Base-by-base conservation (phyloP, 2,888 invertebrate genomes). In the Drepana falcataria region DNA sequence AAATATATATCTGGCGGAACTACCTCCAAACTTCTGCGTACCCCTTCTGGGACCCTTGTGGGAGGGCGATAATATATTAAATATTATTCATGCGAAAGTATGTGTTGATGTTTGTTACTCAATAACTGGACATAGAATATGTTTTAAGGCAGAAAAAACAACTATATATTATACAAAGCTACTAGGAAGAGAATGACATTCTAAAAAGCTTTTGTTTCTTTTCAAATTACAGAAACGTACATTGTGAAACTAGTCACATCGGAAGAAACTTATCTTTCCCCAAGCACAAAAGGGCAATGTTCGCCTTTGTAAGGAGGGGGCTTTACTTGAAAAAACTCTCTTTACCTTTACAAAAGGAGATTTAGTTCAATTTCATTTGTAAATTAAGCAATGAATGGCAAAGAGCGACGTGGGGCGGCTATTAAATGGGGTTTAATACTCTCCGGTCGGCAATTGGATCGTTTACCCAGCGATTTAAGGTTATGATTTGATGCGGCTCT, bases 361-460 rank as follows among this genome's bases (percentile, higher is more conserved):
- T 66, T 69, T 60, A 62, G 59, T 69, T 66, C 66, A 66, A 67
- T 67, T 69, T 63, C 67, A 61, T 67, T 67, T 67, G 65, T 69
- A 66, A 69, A 67, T 67, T 69, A 67, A 67, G 65, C 59, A 65
- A 67, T 66, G 66, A 66, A 67, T 64, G 62, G 61, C 64, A 57
- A 63, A 59, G 60, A 67, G 55, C 53, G 53, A 64, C 67, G 69
- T 67, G 66, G 55, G 55, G 9, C 37, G 65, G 47, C 56, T 66
- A 52, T 51, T 56, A 63, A 61, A 55, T 37, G 35, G 35, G 35
- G 47, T 35, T 35, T 48, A 52, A 52, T 52, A 37, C 47, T 35
- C 35, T 4, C 35, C 35, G 47, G 47, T n/a, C 47, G 35, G 47
- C 35, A 52, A 52, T 52, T 52, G 52, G 52, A 52, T 37, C 52